Conservation (phyloP, 2,113 vertebrate species). For the Ammodytes marinus region DNA sequence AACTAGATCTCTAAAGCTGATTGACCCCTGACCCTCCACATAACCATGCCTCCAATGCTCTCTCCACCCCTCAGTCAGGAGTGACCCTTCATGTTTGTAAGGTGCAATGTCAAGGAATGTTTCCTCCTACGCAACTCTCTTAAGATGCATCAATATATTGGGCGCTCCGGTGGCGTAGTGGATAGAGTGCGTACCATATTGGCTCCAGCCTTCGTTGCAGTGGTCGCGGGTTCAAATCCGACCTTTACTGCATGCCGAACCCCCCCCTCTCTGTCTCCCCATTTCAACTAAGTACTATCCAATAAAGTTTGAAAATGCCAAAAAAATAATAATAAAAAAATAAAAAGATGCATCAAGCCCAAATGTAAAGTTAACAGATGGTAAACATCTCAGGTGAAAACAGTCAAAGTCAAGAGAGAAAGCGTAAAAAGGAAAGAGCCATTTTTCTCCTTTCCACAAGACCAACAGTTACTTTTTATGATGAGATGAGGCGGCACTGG, state of each 20-base stretch:
- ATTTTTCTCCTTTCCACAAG: neutral
- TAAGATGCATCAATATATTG: constrained; percentile 73
- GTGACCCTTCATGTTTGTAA: constrained; percentile 85
- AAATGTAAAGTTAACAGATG: constrained; percentile 21
- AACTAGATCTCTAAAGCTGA: constrained; percentile 47
- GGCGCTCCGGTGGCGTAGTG: no score
- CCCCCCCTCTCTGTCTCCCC: no score
- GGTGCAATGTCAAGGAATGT: constrained; percentile 78
- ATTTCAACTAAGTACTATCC: no score
- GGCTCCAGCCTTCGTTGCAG: no score
- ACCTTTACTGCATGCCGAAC: no score
- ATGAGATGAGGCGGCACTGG: constrained; percentile 37
- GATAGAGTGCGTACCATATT: no score
- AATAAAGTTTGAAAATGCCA: no score
- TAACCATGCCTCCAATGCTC: constrained; percentile 3
- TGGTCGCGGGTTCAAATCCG: no score
- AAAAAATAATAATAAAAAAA: no score
- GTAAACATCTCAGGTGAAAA: constrained; percentile 26
- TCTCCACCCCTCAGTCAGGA: constrained; percentile 80
- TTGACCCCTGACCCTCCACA: constrained; percentile 25
- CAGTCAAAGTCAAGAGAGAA: constrained; percentile 17
- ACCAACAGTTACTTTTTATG: constrained; percentile 30
- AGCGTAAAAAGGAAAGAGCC: neutral
- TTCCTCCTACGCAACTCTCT: constrained; percentile 78
- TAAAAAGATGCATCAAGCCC: constrained; percentile 19